Conservation (phyloP, 2,113 vertebrate species). For the Xenus cinereus region DNA sequence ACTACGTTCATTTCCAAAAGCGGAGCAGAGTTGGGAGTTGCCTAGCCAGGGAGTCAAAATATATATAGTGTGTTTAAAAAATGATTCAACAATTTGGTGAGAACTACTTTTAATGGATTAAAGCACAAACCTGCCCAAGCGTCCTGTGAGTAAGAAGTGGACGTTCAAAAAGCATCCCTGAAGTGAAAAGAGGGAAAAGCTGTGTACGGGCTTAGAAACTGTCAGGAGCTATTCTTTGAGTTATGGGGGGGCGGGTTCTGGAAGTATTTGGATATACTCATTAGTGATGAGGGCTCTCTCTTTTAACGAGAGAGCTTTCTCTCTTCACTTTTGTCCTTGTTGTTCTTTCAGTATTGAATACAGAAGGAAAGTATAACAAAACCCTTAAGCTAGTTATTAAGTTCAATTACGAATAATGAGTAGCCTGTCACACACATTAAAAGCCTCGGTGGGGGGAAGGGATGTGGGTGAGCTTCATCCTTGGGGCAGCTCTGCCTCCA, state of each 20-base stretch:
- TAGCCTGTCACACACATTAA: background rate
- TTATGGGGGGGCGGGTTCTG: background rate
- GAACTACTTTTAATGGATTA: background rate
- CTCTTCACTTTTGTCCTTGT: background rate
- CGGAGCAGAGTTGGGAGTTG: background rate
- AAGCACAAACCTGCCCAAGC: background rate
- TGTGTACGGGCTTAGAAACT: background rate
- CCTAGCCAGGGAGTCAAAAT: background rate
- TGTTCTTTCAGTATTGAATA: background rate
- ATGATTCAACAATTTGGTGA: background rate
- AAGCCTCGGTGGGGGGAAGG: background rate
- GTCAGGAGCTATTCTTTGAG: background rate
- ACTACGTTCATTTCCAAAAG: background rate
- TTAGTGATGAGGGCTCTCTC: background rate
- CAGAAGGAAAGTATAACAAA: background rate
- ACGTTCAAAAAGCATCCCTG: background rate
- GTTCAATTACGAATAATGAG: conserved; percentile 18
- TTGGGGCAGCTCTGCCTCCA: background rate
- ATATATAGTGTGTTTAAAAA: background rate
- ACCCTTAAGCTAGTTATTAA: conserved; percentile 10
- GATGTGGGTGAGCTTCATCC: background rate
- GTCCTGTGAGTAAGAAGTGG: background rate
- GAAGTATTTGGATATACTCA: background rate
- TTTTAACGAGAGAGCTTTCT: background rate
- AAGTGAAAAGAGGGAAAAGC: background rate